Percentiles rank a stretch among this genome's conserved stretches.
These are phyloP conservation scores for Ramphastos sulfuratus DNA, from an alignment of 2,113 vertebrate species.

Conservation along the genomic window DNA sequence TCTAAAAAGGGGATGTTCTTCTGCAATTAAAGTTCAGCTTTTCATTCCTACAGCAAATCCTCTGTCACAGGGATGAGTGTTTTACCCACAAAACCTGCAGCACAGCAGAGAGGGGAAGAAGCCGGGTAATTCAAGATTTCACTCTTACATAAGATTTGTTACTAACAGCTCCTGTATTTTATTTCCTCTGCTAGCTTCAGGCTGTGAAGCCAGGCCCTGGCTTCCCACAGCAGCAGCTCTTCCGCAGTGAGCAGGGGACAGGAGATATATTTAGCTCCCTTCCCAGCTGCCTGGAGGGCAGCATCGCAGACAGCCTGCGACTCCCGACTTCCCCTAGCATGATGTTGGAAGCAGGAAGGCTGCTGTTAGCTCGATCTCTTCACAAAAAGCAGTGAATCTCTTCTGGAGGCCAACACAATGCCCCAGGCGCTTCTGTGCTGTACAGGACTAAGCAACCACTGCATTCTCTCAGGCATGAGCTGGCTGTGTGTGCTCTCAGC, in stretches of 20 bases:
- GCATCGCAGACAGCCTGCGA: accelerated
- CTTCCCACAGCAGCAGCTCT: background rate
- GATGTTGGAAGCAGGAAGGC: background rate
- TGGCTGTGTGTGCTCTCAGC: no score
- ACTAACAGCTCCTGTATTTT: background rate
- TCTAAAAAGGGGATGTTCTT: background rate
- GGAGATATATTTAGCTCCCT: background rate
- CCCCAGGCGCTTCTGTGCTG: no score
- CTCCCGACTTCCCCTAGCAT: background rate
- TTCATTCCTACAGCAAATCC: background rate
- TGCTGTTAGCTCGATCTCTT: background rate
- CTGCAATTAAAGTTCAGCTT: background rate
- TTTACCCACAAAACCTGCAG: background rate
- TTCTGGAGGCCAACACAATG: no score
- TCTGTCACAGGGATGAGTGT: accelerated
- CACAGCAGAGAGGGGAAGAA: background rate
- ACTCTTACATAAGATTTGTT: background rate
- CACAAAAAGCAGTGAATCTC: background rate
- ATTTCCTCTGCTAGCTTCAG: background rate
- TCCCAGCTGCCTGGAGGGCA: background rate
- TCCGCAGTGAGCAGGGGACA: background rate
- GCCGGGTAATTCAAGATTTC: background rate
- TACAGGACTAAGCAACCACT: no score
- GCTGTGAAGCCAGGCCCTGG: no score
- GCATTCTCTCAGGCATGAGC: no score